Evolutionary conservation across 2,113 vertebrate genomes (phyloP), one percentile per base, ranked within the genome.

Genomic region (Ibidorhyncha struthersii): DNA sequence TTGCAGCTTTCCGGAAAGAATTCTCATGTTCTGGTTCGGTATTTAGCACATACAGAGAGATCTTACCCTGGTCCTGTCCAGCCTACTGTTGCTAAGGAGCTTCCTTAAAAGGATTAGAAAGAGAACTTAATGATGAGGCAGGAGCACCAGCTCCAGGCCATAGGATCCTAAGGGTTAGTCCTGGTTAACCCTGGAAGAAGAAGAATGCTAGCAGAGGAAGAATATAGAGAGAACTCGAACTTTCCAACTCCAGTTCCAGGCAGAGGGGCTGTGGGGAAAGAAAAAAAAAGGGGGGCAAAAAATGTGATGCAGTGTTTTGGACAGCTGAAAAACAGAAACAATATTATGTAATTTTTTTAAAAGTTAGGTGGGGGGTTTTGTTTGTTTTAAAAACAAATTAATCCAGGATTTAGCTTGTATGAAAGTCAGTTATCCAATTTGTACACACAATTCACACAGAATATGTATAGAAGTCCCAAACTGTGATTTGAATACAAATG

Each of bases 201-300:
- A 74, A 45, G 41, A 67, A 49, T 72, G 27, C 9, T 41, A 34
- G 8, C 15, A 59, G 8, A 67, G n/a, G 15, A 82, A 77, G 10
- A 8, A 47, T 26, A 12, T 17, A 41, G 26, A 34, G 12, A 52
- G 8, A 38, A 71, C 8, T 53, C n/a, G 65, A 73, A 34, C 65
- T 15, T 63, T 34, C 22, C 16, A 87, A 12, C 12, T 52, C 38
- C 36, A 59, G 19, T 23, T 85, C 20, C 38, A 84, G 12, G 8
- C 12, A 82, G 30, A 41, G 6, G 4, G 2, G 14, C 8, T 25
- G 14, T 3, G 1, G 7, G 4, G 10, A 23, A 16, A 61, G 9
- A 38, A 29, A 61, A 23, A 59, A 36, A 23, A 58, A 58, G n/a
- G n/a, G n/a, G n/a, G n/a, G n/a, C n/a, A 58, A 1, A 12, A 63